These are phyloP conservation scores for Brachionus asplanchnoidis DNA, from an alignment of 1,140 invertebrate species.

Conservation along the genomic window DNA sequence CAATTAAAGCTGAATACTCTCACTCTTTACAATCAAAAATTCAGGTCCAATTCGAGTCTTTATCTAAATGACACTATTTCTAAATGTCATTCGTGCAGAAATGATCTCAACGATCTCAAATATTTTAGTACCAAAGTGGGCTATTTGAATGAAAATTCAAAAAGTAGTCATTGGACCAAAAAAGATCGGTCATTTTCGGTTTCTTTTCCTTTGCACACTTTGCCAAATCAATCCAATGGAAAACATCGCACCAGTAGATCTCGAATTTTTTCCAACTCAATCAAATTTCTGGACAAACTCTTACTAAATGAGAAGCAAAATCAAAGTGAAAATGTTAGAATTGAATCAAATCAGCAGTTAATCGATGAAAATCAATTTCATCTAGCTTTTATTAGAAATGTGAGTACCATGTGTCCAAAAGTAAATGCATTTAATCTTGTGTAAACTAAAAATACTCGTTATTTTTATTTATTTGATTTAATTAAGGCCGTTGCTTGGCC, in stretches of 20 bases:
- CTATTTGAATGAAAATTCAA: too few relatives aligned
- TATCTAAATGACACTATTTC: neutral
- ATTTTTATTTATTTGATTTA: too few relatives aligned
- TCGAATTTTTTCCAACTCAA: neutral
- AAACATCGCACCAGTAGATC: too few relatives aligned
- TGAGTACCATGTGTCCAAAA: too few relatives aligned
- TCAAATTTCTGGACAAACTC: neutral
- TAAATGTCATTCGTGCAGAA: too few relatives aligned
- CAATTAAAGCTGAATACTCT: slow-evolving; percentile 9
- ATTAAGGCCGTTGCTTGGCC: too few relatives aligned
- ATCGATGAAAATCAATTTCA: slow-evolving; percentile 35
- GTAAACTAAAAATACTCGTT: too few relatives aligned
- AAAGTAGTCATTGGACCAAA: too few relatives aligned
- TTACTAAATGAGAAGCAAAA: neutral
- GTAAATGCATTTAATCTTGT: too few relatives aligned
- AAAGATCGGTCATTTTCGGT: neutral
- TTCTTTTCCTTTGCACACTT: neutral
- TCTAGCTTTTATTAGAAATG: slow-evolving; percentile 28
- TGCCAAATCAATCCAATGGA: neutral
- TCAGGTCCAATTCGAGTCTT: neutral
- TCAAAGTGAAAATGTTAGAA: neutral
- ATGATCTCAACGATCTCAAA: too few relatives aligned
- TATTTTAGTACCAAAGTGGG: too few relatives aligned
- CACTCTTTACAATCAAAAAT: neutral
- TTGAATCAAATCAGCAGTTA: neutral